A percentile compares a stretch with the other conserved stretches of the same genome.
phyloP scores from a whole-genome alignment of 2,888 invertebrate genomes.

The Eupithecia subfuscata region DNA sequence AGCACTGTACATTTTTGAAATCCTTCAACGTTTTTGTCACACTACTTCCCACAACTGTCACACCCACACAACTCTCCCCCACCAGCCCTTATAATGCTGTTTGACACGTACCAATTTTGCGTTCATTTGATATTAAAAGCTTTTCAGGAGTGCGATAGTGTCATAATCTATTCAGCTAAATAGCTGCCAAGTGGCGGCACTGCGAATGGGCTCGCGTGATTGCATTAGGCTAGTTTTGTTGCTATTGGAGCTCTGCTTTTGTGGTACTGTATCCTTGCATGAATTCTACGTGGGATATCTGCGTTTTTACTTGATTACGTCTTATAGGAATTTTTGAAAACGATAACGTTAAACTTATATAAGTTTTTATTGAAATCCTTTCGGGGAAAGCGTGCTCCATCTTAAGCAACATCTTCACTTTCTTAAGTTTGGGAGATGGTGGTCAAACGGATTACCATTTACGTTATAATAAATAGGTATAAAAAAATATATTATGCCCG shows the following conservation, averaged over 20 bases:
- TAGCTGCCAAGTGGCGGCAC: slow-evolving; percentile 35
- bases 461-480: too few species aligned
- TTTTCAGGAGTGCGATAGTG: slow-evolving; percentile 65
- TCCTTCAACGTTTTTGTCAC: slow-evolving; percentile 16
- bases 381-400: too few species aligned
- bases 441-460: too few species aligned
- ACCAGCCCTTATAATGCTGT: slow-evolving; percentile 73
- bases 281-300: not conserved
- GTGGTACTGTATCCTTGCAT: not conserved
- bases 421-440: too few species aligned
- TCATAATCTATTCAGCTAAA: slow-evolving; percentile 62
- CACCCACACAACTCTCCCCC: slow-evolving; percentile 41
- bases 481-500: too few species aligned
- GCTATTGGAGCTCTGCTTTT: slow-evolving; percentile 12
- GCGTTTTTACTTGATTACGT: not conserved
- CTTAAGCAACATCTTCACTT: too few species aligned
- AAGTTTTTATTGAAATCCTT: too few species aligned
- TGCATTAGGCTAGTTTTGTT: slow-evolving; percentile 19
- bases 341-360: too few species aligned
- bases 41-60: slow-evolving; percentile 19
- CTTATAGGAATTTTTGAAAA: too few species aligned
- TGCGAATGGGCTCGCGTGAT: slow-evolving; percentile 22
- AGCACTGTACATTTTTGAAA: too few species aligned
- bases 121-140: slow-evolving; percentile 84
- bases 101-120: slow-evolving; percentile 82